These are phyloP conservation scores for Vireo altiloquus DNA, from an alignment of 2,113 vertebrate genomes.

Conservation along the genomic window DNA sequence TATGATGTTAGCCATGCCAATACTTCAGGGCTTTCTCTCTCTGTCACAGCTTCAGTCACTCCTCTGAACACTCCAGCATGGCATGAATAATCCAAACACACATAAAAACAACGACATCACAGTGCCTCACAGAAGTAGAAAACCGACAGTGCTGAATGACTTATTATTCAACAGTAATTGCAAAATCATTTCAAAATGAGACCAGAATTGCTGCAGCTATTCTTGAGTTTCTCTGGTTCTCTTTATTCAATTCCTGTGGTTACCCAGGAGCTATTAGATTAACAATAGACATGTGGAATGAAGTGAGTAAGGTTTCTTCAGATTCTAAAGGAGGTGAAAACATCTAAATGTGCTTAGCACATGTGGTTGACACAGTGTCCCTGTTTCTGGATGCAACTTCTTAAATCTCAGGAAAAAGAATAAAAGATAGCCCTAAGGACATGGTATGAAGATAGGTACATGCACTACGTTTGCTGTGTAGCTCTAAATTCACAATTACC, in stretches of 20 bases:
- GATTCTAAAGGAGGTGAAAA: not conserved
- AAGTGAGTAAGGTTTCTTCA: not conserved
- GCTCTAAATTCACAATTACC: not conserved
- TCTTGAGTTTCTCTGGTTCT: not conserved
- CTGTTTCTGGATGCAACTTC: not conserved
- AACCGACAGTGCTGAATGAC: not conserved
- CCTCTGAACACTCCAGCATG: not conserved
- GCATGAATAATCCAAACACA: not conserved
- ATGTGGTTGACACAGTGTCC: not conserved
- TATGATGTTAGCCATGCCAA: not conserved
- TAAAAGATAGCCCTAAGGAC: not conserved
- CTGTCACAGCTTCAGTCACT: not conserved
- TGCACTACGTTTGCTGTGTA: not conserved
- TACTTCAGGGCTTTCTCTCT: not conserved
- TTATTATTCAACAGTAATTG: not conserved
- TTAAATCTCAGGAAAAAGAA: not conserved
- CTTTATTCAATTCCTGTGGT: not conserved
- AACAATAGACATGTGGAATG: not conserved
- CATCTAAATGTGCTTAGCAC: not conserved
- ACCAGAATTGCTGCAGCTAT: not conserved
- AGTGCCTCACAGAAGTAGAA: constrained; percentile 2
- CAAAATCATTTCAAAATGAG: constrained; percentile 27
- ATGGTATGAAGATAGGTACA: not conserved
- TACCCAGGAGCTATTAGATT: not conserved
- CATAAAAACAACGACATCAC: not conserved